Base-by-base conservation (phyloP, 2,113 vertebrate species). In the Nycticorax nycticorax region DNA sequence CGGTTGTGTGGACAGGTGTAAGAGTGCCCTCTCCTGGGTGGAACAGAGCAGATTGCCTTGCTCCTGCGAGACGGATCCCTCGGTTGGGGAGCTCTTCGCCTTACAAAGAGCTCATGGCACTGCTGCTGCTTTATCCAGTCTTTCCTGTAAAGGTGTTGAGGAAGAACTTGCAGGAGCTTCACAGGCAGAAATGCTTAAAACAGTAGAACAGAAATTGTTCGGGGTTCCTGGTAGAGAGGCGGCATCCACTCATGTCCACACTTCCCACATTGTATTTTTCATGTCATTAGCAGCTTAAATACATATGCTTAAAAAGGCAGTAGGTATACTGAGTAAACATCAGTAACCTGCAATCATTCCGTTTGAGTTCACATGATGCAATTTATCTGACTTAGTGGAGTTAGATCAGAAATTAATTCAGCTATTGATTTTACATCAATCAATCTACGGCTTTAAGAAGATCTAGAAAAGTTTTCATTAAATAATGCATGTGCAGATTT, bases 1-100 rank as follows among this genome's bases (percentile, higher is more conserved):
- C 86, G 80, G 73, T 19, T 50, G 52, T 5, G 81, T 43, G 84
- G 85, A 14, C 80, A 94, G 92, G 75, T 85, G 48, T 81, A 55
- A 83, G 62, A 92, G 83, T 78, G 95, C 96, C 97, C 95, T 97
- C 97, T 97, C 85, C 96, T 88, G 97, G 92, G 91, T 50, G 72
- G 32, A 84, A 80, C 35, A 14, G 41, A 7, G 53, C 50, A 28
- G 23, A 39, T 33, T 9, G 75, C 27, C 52, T 78, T 16, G 56
- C 22, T 79, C 24, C 4, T 3, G 9, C 3, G 33, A 71, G 33
- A 12, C 18, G 7, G n/a, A 28, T 83, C 14, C 47, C 17, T 21
- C 72, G 22, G 7, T 12, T 8, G 28, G 55, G 16, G n/a, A 67
- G 53, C 17, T 23, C 13, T 30, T 43, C 6, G 63, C 57, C 50